Evolutionary conservation across 2,888 invertebrate genomes (phyloP).

Genomic region (Calameuta pallipes): DNA sequence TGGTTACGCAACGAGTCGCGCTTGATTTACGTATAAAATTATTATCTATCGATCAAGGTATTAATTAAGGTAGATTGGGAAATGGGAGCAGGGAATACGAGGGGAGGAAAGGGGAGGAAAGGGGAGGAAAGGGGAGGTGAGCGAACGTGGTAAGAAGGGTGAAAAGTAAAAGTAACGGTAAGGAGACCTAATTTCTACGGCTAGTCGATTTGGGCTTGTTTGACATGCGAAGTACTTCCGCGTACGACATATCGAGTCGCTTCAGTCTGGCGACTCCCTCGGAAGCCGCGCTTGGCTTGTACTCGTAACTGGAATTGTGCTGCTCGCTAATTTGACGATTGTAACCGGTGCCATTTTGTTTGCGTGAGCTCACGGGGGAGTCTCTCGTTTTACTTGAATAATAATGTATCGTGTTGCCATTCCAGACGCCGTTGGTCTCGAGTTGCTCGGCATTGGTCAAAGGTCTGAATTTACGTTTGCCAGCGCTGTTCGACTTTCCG

Average conservation of each 20-base stretch:
- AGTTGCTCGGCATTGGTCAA: constrained; percentile 60
- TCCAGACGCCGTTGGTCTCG: constrained; percentile 71
- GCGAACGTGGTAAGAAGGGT: not conserved
- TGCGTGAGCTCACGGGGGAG: constrained; percentile 49
- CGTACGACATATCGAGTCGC: constrained; percentile 85
- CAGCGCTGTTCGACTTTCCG: constrained; percentile 68
- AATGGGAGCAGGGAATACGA: not conserved
- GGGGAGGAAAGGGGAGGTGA: not conserved
- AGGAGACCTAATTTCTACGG: constrained; percentile 31
- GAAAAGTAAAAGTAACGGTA: not conserved
- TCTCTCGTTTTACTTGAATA: constrained; percentile 66
- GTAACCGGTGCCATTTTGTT: constrained; percentile 29
- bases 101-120: no score
- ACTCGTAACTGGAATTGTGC: constrained; percentile 61
- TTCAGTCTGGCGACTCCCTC: constrained; percentile 86
- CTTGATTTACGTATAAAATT: not conserved
- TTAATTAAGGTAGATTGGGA: not conserved
- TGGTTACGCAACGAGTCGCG: not conserved
- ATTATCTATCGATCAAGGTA: not conserved
- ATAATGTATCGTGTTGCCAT: constrained; percentile 78
- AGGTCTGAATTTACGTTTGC: constrained; percentile 70
- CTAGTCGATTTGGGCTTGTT: constrained; percentile 67
- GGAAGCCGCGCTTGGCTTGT: constrained; percentile 79
- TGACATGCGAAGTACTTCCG: constrained; percentile 82
- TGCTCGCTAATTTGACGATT: constrained; percentile 50